A percentile compares a stretch with the other conserved stretches of the same genome.
phyloP scores from a whole-genome alignment of 2,888 invertebrate genomes.

The Empis livida region DNA sequence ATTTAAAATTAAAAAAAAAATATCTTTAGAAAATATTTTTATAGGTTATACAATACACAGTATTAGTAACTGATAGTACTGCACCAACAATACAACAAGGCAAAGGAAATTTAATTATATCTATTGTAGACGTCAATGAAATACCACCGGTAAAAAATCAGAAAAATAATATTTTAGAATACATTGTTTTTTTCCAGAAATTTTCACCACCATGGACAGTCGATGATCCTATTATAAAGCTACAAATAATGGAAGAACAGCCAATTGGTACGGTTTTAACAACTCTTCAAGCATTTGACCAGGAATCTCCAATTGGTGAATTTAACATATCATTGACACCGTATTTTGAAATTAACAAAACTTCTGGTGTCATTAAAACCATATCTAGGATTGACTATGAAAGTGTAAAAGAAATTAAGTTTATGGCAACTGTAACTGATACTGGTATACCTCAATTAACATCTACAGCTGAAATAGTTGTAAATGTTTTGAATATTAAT shows the following conservation, averaged over 20 bases:
- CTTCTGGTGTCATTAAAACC: slow-evolving; percentile 64
- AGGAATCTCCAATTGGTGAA: slow-evolving; percentile 68
- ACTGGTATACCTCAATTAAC: slow-evolving; percentile 76
- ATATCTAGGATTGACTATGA: slow-evolving; percentile 76
- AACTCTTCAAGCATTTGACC: slow-evolving; percentile 66
- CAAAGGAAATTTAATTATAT: slow-evolving; percentile 49
- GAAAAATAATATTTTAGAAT: no score
- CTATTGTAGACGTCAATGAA: slow-evolving; percentile 57
- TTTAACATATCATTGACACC: slow-evolving; percentile 52
- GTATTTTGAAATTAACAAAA: slow-evolving; percentile 68
- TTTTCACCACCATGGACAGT: slow-evolving; percentile 61
- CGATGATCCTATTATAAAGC: slow-evolving; percentile 46
- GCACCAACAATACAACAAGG: slow-evolving; percentile 69
- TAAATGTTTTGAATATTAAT: slow-evolving; percentile 70
- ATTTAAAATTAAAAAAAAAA: not conserved
- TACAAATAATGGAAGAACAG: slow-evolving; percentile 69
- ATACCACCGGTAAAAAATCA: slow-evolving; percentile 41
- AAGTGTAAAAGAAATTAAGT: slow-evolving; percentile 56
- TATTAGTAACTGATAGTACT: slow-evolving; percentile 68
- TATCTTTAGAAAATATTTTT: slow-evolving; percentile 5
- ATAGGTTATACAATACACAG: slow-evolving; percentile 57
- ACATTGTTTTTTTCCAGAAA: slow-evolving; percentile 37
- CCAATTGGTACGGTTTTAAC: slow-evolving; percentile 64
- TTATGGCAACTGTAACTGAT: slow-evolving; percentile 72
- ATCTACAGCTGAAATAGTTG: slow-evolving; percentile 60